Percentiles rank a stretch among this genome's conserved stretches.
phyloP scores from a whole-genome alignment of 2,888 invertebrate genomes.

The Mythimna impura region DNA sequence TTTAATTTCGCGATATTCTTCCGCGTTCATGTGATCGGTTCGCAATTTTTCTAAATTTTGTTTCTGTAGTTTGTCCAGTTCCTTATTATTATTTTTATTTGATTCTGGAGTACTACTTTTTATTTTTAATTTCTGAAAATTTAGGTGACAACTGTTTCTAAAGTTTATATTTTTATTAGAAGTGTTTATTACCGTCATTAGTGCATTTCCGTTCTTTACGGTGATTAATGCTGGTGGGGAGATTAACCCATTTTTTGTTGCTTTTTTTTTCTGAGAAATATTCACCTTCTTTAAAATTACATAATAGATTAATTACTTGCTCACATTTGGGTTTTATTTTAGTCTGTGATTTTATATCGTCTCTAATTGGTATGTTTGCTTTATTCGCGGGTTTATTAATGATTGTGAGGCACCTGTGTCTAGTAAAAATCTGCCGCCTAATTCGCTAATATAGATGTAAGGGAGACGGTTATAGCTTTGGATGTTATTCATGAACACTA shows the following conservation, averaged over 20 bases:
- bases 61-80: conserved; percentile 20
- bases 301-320: conserved; percentile 53
- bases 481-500: conserved; percentile 48
- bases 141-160: conserved; percentile 37
- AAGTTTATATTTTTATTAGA: conserved; percentile 35
- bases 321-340: conserved; percentile 49
- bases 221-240: conserved; percentile 49
- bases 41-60: conserved; percentile 50
- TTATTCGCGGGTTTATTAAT: conserved; percentile 46
- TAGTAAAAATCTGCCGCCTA: conserved; percentile 60
- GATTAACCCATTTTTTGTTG: conserved; percentile 44
- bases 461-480: conserved; percentile 39
- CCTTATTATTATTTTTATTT: background rate
- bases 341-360: conserved; percentile 52
- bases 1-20: conserved; percentile 64
- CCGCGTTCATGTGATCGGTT: conserved; percentile 63
- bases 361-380: conserved; percentile 48
- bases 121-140: conserved; percentile 14
- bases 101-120: background rate
- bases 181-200: conserved; percentile 55
- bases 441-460: conserved; percentile 56
- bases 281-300: conserved; percentile 28
- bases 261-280: conserved; percentile 39
- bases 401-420: conserved; percentile 62
- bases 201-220: conserved; percentile 47